A percentile compares a stretch with the other conserved stretches of the same genome.
Conservation (phyloP, 2,888 invertebrate genomes). For the Leptura quadrifasciata region DNA sequence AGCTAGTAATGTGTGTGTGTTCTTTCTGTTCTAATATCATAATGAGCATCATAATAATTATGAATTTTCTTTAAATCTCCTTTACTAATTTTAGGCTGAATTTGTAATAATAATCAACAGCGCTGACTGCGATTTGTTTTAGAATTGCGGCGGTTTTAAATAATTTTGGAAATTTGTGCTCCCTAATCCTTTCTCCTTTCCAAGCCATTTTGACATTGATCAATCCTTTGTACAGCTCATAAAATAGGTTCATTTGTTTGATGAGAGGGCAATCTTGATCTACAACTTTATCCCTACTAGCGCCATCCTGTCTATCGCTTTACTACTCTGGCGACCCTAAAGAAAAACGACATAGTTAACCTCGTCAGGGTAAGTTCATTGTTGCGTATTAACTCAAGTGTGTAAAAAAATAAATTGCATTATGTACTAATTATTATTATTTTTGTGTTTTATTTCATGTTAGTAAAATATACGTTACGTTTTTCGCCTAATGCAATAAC, state of each 20-base stretch:
- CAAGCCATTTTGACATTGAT: slow-evolving; percentile 9
- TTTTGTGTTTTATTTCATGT: background rate
- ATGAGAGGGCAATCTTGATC: slow-evolving; percentile 41
- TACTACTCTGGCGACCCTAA: slow-evolving; percentile 18
- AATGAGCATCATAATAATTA: too few species aligned
- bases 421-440: background rate
- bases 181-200: background rate
- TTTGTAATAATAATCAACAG: too few species aligned
- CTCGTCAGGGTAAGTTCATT: slow-evolving; percentile 20
- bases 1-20: too few species aligned
- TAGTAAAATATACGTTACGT: too few species aligned
- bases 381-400: slow-evolving; percentile 22
- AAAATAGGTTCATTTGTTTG: slow-evolving; percentile 40
- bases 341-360: slow-evolving; percentile 42
- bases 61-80: too few species aligned
- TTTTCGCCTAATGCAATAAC: too few species aligned
- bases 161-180: background rate
- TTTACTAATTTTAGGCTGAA: too few species aligned
- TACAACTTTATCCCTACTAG: slow-evolving; percentile 35
- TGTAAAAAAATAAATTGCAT: slow-evolving; percentile 3
- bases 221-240: slow-evolving; percentile 28
- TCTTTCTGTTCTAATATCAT: too few species aligned
- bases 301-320: slow-evolving; percentile 39
- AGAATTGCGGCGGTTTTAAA: background rate
- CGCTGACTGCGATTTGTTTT: too few species aligned